Conservation (phyloP, 2,797 vertebrate genomes). For the Cetoscarus ocellatus region DNA sequence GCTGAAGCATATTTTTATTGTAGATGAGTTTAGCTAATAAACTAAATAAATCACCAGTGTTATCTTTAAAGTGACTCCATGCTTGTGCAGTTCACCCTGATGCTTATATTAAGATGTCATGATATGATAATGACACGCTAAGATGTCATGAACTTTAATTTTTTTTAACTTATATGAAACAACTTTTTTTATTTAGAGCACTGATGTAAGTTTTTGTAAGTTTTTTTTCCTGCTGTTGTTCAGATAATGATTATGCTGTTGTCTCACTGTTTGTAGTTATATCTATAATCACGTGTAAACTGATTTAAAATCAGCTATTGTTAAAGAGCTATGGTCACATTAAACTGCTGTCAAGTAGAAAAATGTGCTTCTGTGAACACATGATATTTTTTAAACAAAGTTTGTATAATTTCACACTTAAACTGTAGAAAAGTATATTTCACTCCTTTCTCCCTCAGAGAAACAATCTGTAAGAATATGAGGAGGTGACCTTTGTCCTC, state of each 20-base stretch:
- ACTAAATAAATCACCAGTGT: neutral
- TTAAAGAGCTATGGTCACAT: neutral
- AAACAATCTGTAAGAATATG: constrained; percentile 3
- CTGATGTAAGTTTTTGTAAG: constrained; percentile 14
- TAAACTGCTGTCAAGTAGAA: neutral
- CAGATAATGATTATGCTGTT: constrained; percentile 5
- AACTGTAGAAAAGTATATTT: constrained; percentile 37
- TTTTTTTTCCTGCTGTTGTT: constrained; percentile 21
- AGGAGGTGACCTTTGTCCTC: constrained; percentile 16
- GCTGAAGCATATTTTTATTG: neutral
- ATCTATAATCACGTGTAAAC: constrained; percentile 14
- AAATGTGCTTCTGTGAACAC: neutral
- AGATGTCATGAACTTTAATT: constrained; percentile 17
- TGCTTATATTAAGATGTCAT: constrained; percentile 26
- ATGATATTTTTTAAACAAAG: neutral
- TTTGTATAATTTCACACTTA: constrained; percentile 20
- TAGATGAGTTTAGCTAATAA: neutral
- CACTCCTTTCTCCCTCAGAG: neutral
- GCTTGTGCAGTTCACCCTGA: constrained; percentile 37
- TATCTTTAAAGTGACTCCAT: neutral
- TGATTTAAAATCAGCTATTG: constrained; percentile 27
- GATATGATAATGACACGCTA: constrained; percentile 10
- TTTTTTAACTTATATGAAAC: neutral
- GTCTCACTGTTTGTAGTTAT: constrained; percentile 25
- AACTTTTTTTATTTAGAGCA: neutral